Conservation (phyloP, 2,113 vertebrate genomes). For the Tauraco erythrolophus region DNA sequence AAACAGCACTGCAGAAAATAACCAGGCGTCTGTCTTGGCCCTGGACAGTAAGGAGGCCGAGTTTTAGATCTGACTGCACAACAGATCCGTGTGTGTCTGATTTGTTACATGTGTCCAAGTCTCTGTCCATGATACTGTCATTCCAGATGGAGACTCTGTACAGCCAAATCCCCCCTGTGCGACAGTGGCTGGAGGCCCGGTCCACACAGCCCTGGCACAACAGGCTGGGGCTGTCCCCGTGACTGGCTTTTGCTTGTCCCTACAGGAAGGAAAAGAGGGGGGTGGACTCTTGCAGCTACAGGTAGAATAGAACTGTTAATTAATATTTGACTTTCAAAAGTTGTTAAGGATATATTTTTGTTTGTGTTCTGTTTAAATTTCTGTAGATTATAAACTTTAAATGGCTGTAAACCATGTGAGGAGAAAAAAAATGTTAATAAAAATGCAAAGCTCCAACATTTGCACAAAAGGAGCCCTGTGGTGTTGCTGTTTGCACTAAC, state of each 20-base stretch:
- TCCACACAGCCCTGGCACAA: neutral
- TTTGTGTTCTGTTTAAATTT: slow-evolving; percentile 81
- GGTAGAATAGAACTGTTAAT: slow-evolving; percentile 74
- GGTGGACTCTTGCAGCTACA: slow-evolving; percentile 60
- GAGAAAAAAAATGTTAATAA: slow-evolving; percentile 79
- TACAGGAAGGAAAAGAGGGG: neutral
- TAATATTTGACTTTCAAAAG: slow-evolving; percentile 77
- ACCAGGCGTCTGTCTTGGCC: slow-evolving; percentile 39
- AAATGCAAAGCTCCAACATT: slow-evolving; percentile 78
- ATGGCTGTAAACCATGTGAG: slow-evolving; percentile 81
- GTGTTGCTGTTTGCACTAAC: slow-evolving; percentile 58
- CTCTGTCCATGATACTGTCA: slow-evolving; percentile 36
- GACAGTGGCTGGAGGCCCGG: neutral
- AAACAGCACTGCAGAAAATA: slow-evolving; percentile 34
- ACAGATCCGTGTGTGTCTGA: slow-evolving; percentile 44
- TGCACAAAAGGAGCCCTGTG: slow-evolving; percentile 74
- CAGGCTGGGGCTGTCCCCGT: neutral
- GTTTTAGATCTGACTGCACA: slow-evolving; percentile 56
- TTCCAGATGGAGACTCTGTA: slow-evolving; percentile 51
- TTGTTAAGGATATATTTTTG: slow-evolving; percentile 84
- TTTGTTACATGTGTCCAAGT: slow-evolving; percentile 52
- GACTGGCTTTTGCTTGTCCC: slow-evolving; percentile 27
- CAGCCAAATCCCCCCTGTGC: neutral
- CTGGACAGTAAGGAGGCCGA: slow-evolving; percentile 39
- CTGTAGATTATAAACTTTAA: slow-evolving; percentile 83